Evolutionary conservation across 2,113 vertebrate genomes (phyloP).

Genomic region (Geococcyx californianus): DNA sequence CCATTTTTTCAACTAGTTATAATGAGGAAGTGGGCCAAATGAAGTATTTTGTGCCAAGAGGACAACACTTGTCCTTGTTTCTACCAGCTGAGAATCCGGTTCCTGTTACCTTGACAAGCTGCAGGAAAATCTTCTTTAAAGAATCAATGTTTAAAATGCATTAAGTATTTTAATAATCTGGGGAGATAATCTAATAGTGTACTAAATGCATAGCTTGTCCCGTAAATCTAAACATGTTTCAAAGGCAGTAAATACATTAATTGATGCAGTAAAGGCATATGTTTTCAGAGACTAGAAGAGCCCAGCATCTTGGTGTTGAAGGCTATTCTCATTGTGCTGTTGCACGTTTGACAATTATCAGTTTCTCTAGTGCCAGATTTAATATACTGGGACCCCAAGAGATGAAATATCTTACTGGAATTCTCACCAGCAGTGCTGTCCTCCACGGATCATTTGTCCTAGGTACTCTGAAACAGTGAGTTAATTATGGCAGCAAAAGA

Average conservation of each 20-base stretch:
- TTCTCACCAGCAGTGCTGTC: not conserved
- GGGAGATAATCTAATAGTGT: not conserved
- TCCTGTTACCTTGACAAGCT: not conserved
- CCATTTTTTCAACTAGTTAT: not conserved
- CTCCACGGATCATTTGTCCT: not conserved
- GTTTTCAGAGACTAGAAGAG: not conserved
- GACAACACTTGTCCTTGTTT: not conserved
- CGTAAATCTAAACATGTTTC: not conserved
- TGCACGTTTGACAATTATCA: not conserved
- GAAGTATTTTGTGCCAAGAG: not conserved
- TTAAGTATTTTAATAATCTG: not conserved
- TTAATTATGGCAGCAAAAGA: not conserved
- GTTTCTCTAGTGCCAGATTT: not conserved
- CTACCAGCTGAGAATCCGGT: not conserved
- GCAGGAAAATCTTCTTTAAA: not conserved
- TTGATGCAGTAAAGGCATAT: not conserved
- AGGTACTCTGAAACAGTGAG: not conserved
- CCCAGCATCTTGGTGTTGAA: not conserved
- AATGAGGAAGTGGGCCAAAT: not conserved
- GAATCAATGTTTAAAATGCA: not conserved
- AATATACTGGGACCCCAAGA: not conserved
- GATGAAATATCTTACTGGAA: not conserved
- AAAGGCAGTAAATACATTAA: conserved; percentile 20
- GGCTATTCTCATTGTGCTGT: not conserved
- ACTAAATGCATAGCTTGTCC: not conserved